Percentiles rank a stretch among this genome's conserved stretches.
Evolutionary conservation across 2,113 vertebrate species (phyloP).

Genomic region (Dryoscopus gambensis): DNA sequence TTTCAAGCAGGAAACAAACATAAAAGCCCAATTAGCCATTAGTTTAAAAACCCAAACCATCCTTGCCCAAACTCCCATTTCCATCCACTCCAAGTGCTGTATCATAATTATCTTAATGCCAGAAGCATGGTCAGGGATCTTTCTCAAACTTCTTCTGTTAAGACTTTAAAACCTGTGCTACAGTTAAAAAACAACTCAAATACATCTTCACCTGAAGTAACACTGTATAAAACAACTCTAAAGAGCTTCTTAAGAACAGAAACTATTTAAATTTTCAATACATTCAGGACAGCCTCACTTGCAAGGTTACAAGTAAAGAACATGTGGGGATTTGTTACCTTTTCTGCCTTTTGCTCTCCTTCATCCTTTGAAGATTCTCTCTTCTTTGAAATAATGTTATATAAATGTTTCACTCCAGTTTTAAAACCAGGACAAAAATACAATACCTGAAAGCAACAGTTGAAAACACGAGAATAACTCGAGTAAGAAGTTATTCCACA

Average conservation of each 20-base stretch:
- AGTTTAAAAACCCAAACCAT: neutral
- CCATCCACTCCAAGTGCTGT: neutral
- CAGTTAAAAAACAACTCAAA: neutral
- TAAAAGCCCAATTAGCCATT: neutral
- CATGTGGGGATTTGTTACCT: slow-evolving; percentile 60
- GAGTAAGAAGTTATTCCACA: neutral
- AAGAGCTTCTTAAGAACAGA: neutral
- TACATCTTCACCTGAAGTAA: neutral
- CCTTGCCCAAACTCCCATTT: neutral
- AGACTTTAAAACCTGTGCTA: neutral
- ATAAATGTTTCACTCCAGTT: slow-evolving; percentile 87
- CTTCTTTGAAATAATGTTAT: slow-evolving; percentile 80
- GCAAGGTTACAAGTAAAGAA: neutral
- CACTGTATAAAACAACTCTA: neutral
- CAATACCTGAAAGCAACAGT: slow-evolving; percentile 79
- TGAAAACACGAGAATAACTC: neutral
- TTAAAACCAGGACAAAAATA: slow-evolving; percentile 96
- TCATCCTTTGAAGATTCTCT: slow-evolving; percentile 81
- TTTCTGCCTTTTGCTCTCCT: slow-evolving; percentile 71
- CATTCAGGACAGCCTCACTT: neutral
- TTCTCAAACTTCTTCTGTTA: neutral
- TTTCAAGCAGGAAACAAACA: neutral
- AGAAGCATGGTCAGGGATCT: neutral
- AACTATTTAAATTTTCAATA: neutral
- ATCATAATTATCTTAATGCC: neutral